These are phyloP conservation scores for Sebastes minor DNA, from an alignment of 2,797 vertebrate genomes.

Conservation along the genomic window DNA sequence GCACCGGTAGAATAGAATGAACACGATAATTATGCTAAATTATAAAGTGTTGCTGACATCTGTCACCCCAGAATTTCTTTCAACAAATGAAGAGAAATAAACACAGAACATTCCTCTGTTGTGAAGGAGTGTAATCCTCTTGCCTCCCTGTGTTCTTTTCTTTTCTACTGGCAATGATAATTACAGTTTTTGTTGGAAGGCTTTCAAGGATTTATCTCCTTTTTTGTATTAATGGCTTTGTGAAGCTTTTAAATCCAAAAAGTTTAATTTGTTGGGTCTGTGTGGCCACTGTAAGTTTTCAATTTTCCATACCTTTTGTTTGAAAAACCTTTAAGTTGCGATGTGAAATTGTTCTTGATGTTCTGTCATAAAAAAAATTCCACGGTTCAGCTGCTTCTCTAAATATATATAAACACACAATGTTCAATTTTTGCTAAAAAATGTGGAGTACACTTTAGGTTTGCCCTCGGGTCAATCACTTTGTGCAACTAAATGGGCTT, in stretches of 20 bases:
- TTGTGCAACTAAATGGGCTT: conserved; percentile 39
- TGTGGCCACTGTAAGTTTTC: conserved; percentile 81
- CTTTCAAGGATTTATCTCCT: conserved; percentile 86
- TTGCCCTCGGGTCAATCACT: conserved; percentile 33
- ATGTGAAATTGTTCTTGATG: conserved; percentile 60
- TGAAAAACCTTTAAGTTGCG: conserved; percentile 77
- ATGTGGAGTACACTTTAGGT: conserved; percentile 10
- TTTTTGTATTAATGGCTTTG: conserved; percentile 85
- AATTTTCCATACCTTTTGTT: conserved; percentile 79
- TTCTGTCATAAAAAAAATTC: conserved; percentile 40
- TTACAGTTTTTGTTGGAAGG: conserved; percentile 85
- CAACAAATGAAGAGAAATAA: conserved; percentile 84
- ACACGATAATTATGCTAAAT: conserved; percentile 82
- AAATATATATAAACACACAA: conserved; percentile 18
- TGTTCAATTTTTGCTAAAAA: conserved; percentile 20
- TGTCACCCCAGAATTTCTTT: conserved; percentile 82
- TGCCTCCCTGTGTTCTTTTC: conserved; percentile 81
- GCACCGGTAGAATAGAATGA: conserved; percentile 60
- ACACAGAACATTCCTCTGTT: conserved; percentile 82
- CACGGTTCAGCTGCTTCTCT: conserved; percentile 1
- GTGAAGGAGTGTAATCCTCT: conserved; percentile 85
- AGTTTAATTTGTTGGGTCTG: conserved; percentile 82
- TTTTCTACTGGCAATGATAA: conserved; percentile 85
- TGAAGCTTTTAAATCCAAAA: conserved; percentile 84
- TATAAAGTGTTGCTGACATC: conserved; percentile 85